Percentiles rank a stretch among this genome's conserved stretches.
These are phyloP conservation scores for Arbacia lixula DNA, from an alignment of 53 echinoderm and acorn worm genomes.

Conservation along the genomic window DNA sequence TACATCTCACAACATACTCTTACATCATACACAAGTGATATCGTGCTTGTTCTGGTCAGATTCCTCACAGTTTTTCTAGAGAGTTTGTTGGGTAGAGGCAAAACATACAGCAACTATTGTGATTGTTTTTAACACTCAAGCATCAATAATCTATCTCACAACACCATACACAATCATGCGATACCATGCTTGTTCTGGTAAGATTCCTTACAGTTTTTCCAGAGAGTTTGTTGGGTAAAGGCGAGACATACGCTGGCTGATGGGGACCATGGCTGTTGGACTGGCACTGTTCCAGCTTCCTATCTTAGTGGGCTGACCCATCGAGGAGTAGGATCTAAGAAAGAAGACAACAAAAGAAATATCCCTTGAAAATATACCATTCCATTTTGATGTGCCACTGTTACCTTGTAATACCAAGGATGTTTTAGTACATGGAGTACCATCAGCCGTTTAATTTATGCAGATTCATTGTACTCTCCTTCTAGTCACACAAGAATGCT, in stretches of 20 bases:
- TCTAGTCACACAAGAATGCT: no score
- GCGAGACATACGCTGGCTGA: constrained; percentile 95
- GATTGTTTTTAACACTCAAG: constrained; percentile 72
- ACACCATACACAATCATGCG: no score
- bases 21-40: no score
- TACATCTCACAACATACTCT: no score
- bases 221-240: constrained; percentile 70
- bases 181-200: not conserved
- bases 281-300: constrained; percentile 64
- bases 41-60: constrained; percentile 14
- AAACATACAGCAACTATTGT: constrained; percentile 89
- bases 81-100: constrained; percentile 68
- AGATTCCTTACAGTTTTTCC: constrained; percentile 31
- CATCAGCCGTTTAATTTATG: no score
- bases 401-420: no score
- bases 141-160: no score
- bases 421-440: no score
- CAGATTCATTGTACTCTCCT: no score
- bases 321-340: not conserved
- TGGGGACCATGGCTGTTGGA: constrained; percentile 80
- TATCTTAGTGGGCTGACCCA: constrained; percentile 39
- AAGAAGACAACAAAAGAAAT: not conserved
- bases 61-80: constrained; percentile 5
- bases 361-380: not conserved
- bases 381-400: no score